Base-by-base conservation (phyloP, 53 echinoderm and acorn worm genomes). In the Glandiceps talaboti region DNA sequence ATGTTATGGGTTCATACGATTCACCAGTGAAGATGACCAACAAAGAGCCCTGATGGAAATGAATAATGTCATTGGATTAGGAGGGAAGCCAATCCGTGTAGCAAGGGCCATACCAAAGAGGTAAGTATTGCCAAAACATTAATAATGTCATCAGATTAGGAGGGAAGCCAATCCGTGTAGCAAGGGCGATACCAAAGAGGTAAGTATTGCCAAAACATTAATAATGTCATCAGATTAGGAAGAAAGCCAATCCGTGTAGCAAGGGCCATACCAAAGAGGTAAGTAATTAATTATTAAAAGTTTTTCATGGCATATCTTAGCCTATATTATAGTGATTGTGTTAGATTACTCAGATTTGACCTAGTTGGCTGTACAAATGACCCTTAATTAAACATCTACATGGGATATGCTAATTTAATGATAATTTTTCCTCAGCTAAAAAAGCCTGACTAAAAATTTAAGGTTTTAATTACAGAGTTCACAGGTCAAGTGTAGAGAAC, bases 1-100 rank as follows among this genome's bases (percentile, higher is more conserved):
- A 79, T 90, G 92, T 26, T 96, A 88, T 32, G 96, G 92, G 14
- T 96, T 96, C 89, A 92, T 96, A 29, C 80, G 96, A 14, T 96
- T 96, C 83, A 83, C 33, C 80, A 83, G 77, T 1, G 92, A 90
- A 27, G 32, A 32, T 0, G 96, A 96, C 28, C 85, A 85, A 30
- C 76, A 82, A 28, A 81, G 82, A 25, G 96, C 96, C 14, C 80
- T 88, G 77, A n/a, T 31, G 30, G 82, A 87, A 45, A 88, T 92
- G 91, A 88, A 96, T 29, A 92, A 88, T 26, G 88, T 90, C 1
- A 82, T 80, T 28, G 96, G 96, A 25, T 90, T 92, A 1, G 92
- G 92, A 0, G 26, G 29, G 20, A 89, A 84, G 74, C 73, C 88
- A 1, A 76, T 92, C 77, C 72, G 80, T 1, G 85, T 92, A 29